Percentiles rank a stretch among this genome's conserved stretches.
Evolutionary conservation across 2,113 vertebrate species (phyloP).

Genomic region (Agelaius tricolor): DNA sequence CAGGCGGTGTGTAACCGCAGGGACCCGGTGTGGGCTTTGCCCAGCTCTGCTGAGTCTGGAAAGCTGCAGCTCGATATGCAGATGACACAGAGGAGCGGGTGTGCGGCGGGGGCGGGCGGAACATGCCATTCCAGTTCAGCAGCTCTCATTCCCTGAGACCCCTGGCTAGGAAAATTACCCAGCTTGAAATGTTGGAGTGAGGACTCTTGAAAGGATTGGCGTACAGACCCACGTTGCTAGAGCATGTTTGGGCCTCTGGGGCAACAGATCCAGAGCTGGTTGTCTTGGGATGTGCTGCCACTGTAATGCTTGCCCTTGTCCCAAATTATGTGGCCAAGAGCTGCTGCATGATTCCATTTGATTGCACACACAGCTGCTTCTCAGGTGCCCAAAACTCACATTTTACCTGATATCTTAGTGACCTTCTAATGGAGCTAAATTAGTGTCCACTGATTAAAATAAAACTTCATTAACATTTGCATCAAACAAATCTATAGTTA

Average conservation of each 20-base stretch:
- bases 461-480: background rate
- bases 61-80: background rate
- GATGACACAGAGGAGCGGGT: background rate
- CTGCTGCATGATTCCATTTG: background rate
- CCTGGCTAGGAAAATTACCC: slow-evolving; percentile 32
- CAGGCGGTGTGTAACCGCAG: fast-evolving
- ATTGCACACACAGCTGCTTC: background rate
- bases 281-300: fast-evolving
- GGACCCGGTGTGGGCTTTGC: background rate
- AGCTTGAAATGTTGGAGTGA: background rate
- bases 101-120: background rate
- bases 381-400: background rate
- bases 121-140: slow-evolving; percentile 35
- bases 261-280: background rate
- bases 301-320: background rate
- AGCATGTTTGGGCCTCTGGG: background rate
- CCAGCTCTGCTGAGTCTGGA: background rate
- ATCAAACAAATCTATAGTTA: background rate
- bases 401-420: background rate
- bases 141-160: slow-evolving; percentile 29
- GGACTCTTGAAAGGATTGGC: background rate
- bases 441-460: background rate
- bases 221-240: background rate
- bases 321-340: background rate
- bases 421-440: background rate